Evolutionary conservation across 2,797 vertebrate species (phyloP).

Genomic region (Nannoperca australis): DNA sequence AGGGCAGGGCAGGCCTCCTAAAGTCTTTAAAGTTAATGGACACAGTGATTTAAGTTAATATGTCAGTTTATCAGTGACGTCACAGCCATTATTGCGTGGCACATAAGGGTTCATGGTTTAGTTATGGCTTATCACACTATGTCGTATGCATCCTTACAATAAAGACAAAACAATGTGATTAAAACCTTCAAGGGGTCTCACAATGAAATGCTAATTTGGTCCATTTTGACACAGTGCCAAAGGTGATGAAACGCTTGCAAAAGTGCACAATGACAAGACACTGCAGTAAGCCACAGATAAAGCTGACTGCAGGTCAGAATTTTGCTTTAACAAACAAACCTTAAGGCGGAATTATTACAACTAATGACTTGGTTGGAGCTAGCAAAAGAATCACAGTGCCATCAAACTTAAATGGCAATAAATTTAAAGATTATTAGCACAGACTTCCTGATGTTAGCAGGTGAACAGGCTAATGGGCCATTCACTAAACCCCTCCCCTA

Average conservation of each 20-base stretch:
- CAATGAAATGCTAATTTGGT: conserved; percentile 71
- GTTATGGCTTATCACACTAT: conserved; percentile 77
- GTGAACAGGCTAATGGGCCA: background rate
- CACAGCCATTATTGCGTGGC: conserved; percentile 69
- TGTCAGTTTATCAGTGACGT: conserved; percentile 41
- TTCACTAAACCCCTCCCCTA: background rate
- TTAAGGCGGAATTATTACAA: conserved; percentile 2
- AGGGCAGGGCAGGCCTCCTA: background rate
- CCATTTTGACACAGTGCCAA: conserved; percentile 72
- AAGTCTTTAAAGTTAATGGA: conserved; percentile 22
- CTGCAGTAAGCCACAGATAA: conserved; percentile 1
- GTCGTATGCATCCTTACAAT: conserved; percentile 43
- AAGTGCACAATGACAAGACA: conserved; percentile 34
- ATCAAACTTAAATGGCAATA: background rate
- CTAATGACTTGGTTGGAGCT: background rate
- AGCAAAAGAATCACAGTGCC: conserved; percentile 17
- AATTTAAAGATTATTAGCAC: background rate
- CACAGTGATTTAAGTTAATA: conserved; percentile 67
- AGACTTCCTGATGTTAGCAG: background rate
- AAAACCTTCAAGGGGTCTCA: conserved; percentile 31
- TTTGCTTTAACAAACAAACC: conserved; percentile 28
- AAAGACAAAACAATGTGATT: conserved; percentile 39
- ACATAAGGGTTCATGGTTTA: conserved; percentile 54
- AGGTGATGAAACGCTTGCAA: conserved; percentile 40
- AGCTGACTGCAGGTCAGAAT: conserved; percentile 22